Percentiles rank a stretch among this genome's conserved stretches.
These are phyloP conservation scores for Agriopis leucophaearia DNA, from an alignment of 2,888 invertebrate species.

Conservation along the genomic window DNA sequence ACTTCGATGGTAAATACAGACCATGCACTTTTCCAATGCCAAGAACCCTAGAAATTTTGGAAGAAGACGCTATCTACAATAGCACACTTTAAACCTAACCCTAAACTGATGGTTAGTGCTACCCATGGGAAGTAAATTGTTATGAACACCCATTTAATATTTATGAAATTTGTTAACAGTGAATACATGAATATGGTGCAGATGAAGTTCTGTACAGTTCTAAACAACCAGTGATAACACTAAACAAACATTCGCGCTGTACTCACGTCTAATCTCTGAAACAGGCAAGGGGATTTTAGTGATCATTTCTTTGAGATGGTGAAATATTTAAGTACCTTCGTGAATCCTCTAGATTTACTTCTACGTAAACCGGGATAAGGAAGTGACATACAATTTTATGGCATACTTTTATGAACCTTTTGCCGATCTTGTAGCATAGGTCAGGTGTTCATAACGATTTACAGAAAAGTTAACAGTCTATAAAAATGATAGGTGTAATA, in stretches of 20 bases:
- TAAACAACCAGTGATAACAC: constrained; percentile 73
- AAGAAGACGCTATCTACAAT: constrained; percentile 54
- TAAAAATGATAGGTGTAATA: constrained; percentile 17
- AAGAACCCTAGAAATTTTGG: constrained; percentile 29
- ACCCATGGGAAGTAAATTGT: constrained; percentile 74
- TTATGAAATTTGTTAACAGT: constrained; percentile 62
- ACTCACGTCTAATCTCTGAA: constrained; percentile 87
- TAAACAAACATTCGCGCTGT: constrained; percentile 79
- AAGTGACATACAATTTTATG: constrained; percentile 34
- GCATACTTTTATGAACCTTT: constrained; percentile 37
- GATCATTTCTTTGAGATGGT: constrained; percentile 52
- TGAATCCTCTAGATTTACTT: constrained; percentile 5
- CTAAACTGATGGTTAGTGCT: constrained; percentile 63
- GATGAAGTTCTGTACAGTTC: constrained; percentile 61
- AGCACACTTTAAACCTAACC: constrained; percentile 53
- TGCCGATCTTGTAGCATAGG: constrained; percentile 41
- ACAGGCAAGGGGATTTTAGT: constrained; percentile 80
- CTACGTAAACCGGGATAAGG: constrained; percentile 16
- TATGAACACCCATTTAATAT: constrained; percentile 79
- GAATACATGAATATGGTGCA: constrained; percentile 65
- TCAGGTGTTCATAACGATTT: constrained; percentile 82
- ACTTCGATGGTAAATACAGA: constrained; percentile 41
- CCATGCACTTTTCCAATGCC: constrained; percentile 43
- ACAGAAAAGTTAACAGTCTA: constrained; percentile 36
- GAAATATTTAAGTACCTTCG: constrained; percentile 19